These are phyloP conservation scores for Caradrina clavipalpis DNA, from an alignment of 2,888 invertebrate genomes.

Conservation along the genomic window DNA sequence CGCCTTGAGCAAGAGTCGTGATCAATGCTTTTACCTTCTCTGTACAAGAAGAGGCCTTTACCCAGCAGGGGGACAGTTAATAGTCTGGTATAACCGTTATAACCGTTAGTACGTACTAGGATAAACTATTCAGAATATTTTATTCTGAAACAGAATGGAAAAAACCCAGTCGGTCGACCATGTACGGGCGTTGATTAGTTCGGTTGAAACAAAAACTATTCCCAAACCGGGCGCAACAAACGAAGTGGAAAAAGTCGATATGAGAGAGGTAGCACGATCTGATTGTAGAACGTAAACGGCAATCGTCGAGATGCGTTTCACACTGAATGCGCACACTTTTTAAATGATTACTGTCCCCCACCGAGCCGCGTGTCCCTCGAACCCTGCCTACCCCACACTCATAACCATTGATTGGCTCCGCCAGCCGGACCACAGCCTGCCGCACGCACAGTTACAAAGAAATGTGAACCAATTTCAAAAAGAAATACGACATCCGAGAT, in stretches of 20 bases:
- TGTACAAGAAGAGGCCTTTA: too few species aligned
- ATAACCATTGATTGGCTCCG: constrained; percentile 86
- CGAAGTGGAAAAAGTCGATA: constrained; percentile 90
- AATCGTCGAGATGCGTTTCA: constrained; percentile 86
- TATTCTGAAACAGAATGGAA: constrained; percentile 75
- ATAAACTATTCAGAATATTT: constrained; percentile 71
- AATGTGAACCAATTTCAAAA: constrained; percentile 86
- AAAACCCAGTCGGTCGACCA: constrained; percentile 76
- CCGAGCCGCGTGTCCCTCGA: constrained; percentile 45
- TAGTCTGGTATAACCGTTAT: too few species aligned
- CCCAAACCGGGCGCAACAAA: constrained; percentile 85
- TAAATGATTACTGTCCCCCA: constrained; percentile 81
- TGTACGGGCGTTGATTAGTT: constrained; percentile 88
- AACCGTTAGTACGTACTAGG: constrained; percentile 26
- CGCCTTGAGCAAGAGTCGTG: too few species aligned
- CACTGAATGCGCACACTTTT: constrained; percentile 84
- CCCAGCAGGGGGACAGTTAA: too few species aligned
- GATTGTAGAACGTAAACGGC: constrained; percentile 87
- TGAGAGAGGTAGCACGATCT: constrained; percentile 81
- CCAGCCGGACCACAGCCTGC: constrained; percentile 78
- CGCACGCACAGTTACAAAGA: constrained; percentile 83
- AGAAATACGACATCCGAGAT: constrained; percentile 82
- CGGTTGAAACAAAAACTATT: constrained; percentile 88
- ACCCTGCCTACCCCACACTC: constrained; percentile 67
- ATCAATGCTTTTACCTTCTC: too few species aligned